A percentile compares a stretch with the other conserved stretches of the same genome.
These are phyloP conservation scores for Sparidentex hasta DNA, from an alignment of 2,797 vertebrate genomes.

Conservation along the genomic window DNA sequence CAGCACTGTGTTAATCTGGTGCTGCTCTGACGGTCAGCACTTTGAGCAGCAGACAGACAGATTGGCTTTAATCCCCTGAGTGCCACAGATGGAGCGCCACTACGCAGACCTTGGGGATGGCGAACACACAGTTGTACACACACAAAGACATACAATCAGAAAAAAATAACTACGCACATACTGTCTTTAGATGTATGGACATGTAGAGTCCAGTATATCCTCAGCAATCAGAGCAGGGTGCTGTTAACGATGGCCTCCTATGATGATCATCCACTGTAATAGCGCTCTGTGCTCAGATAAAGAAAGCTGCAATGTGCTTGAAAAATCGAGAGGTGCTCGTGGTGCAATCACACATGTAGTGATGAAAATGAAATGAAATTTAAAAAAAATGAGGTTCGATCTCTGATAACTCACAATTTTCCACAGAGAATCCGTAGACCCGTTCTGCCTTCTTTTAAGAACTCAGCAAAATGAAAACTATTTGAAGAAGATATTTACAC, in stretches of 20 bases:
- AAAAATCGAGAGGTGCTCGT: not conserved
- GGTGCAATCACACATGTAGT: not conserved
- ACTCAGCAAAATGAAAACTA: not conserved
- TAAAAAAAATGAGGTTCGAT: not conserved
- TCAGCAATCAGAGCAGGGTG: constrained; percentile 20
- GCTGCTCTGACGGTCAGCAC: constrained; percentile 85
- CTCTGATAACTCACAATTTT: too few relatives aligned
- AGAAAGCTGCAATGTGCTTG: not conserved
- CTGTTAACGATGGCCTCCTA: constrained; percentile 4
- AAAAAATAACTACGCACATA: constrained; percentile 20
- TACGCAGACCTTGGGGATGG: constrained; percentile 80
- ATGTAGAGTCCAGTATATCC: constrained; percentile 21
- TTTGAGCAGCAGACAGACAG: constrained; percentile 87
- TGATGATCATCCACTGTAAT: constrained; percentile 9
- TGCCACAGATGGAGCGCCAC: constrained; percentile 82
- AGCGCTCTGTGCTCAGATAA: not conserved
- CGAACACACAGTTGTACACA: constrained; percentile 58
- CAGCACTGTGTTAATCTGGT: constrained; percentile 84
- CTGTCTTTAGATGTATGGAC: constrained; percentile 7
- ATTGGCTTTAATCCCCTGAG: constrained; percentile 86
- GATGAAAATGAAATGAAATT: too few relatives aligned
- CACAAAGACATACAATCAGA: constrained; percentile 37
- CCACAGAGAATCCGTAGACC: too few relatives aligned
- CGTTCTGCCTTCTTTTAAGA: not conserved
- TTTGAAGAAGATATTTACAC: not conserved